Base-by-base conservation (phyloP, 2,113 vertebrate genomes). In the Cyprinodon tularosa region DNA sequence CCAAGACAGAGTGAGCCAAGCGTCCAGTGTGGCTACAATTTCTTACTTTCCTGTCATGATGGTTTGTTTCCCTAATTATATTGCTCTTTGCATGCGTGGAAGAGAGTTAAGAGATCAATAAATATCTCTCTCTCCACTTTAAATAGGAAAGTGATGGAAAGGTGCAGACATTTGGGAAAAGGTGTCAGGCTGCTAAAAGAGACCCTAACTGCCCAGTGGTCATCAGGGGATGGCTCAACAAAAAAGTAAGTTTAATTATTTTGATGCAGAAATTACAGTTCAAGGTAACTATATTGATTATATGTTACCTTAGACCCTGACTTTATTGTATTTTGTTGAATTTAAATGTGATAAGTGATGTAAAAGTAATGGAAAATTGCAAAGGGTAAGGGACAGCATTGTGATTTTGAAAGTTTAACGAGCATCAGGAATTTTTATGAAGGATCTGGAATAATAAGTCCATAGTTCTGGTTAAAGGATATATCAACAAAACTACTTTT, bases 221-320 rank as follows among this genome's bases (percentile, higher is more conserved):
- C 78, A 97, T 98, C 76, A 93, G 96, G 65, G 96, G 96, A 71
- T 97, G 96, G 96, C 95, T 98, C n/a, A 92, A 96, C 84, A 98
- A 98, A 87, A 96, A 96, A 92, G 96, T 97, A 86, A n/a, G 62
- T 59, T 60, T 17, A 12, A 13, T 62, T 36, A 1, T 68, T 14
- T 13, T 20, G 8, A 20, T 14, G 0, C 50, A 20, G 5, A n/a
- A 57, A 57, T 29, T 45, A 42, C 9, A 42, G 42, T 2, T 11
- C 9, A 8, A 2, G 9, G 44, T 12, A 45, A 9, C 8, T 20
- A 2, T 57, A 57, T 20, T n/a, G 0, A 57, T 57, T 9, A 5
- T 57, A 14, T 20, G 17, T 20, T n/a, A n/a, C n/a, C n/a, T n/a
- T n/a, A 7, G 12, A 2, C 44, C 12, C 5, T 11, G 44, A 45